A percentile compares a stretch with the other conserved stretches of the same genome.
These are phyloP conservation scores for Drosophila arizonae DNA, from an alignment of 1,140 invertebrate genomes.

Conservation along the genomic window DNA sequence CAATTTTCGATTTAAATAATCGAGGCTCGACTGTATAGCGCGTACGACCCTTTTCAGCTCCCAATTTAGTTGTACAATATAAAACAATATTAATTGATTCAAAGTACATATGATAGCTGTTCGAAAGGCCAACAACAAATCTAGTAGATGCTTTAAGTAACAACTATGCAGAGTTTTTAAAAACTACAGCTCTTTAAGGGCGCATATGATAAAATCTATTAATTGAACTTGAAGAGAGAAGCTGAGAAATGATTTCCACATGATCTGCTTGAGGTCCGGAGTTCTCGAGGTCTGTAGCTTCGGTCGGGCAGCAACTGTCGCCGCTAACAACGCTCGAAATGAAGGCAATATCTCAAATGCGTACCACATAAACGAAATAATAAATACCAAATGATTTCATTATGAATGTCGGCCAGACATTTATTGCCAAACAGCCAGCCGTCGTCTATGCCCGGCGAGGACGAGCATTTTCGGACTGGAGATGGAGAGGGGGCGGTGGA, in stretches of 20 bases:
- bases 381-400: constrained; percentile 80
- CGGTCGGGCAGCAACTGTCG: constrained; percentile 38
- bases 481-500: too few relatives aligned
- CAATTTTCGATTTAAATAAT: too few relatives aligned
- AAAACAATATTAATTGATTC: too few relatives aligned
- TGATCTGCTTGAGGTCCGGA: not conserved
- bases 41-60: too few relatives aligned
- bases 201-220: not conserved
- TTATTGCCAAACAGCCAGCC: constrained; percentile 41
- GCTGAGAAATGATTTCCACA: not conserved
- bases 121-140: too few relatives aligned
- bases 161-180: too few relatives aligned
- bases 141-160: too few relatives aligned
- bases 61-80: too few relatives aligned
- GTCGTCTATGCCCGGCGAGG: not conserved
- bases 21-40: too few relatives aligned
- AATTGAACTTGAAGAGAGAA: not conserved
- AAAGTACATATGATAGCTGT: too few relatives aligned
- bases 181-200: too few relatives aligned
- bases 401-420: constrained; percentile 67
- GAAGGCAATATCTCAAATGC: constrained; percentile 78
- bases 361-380: constrained; percentile 78
- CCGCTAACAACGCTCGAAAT: constrained; percentile 60
- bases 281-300: not conserved
- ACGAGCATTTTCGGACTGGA: not conserved